Evolutionary conservation across 2,888 invertebrate species (phyloP).

Genomic region (Crioceris asparagi): DNA sequence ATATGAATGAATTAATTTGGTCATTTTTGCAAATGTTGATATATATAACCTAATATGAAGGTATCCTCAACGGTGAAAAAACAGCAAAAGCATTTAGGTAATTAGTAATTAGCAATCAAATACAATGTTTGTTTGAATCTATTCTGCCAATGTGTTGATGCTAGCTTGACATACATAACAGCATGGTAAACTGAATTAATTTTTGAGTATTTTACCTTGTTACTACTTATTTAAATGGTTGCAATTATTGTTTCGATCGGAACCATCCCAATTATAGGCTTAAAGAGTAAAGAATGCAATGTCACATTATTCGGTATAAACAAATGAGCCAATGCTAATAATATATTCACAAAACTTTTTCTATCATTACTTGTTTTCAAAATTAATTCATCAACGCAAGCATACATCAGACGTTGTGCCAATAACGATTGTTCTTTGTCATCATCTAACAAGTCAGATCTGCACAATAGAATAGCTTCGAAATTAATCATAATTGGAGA

Average conservation of each 20-base stretch:
- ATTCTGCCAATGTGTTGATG: too few species aligned
- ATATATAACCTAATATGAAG: too few species aligned
- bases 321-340: conserved; percentile 29
- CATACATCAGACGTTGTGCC: conserved; percentile 19
- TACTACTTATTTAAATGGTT: conserved; percentile 30
- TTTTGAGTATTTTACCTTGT: too few species aligned
- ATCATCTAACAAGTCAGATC: conserved; percentile 29
- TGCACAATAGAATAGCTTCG: conserved; percentile 32
- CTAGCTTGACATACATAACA: too few species aligned
- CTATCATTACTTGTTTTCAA: conserved; percentile 20
- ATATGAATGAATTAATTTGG: too few species aligned
- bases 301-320: conserved; percentile 27
- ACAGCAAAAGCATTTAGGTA: too few species aligned
- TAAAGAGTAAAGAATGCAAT: conserved; percentile 32
- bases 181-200: too few species aligned
- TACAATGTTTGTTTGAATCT: too few species aligned
- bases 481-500: conserved; percentile 26
- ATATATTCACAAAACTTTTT: conserved; percentile 25
- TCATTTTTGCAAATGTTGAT: too few species aligned
- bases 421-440: conserved; percentile 24
- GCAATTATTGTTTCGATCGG: conserved; percentile 37
- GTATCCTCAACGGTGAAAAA: too few species aligned
- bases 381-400: conserved; percentile 21
- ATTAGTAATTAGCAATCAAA: too few species aligned
- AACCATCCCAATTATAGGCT: conserved; percentile 35